Base-by-base conservation (phyloP, 2,888 invertebrate genomes). In the Eledona agricola region DNA sequence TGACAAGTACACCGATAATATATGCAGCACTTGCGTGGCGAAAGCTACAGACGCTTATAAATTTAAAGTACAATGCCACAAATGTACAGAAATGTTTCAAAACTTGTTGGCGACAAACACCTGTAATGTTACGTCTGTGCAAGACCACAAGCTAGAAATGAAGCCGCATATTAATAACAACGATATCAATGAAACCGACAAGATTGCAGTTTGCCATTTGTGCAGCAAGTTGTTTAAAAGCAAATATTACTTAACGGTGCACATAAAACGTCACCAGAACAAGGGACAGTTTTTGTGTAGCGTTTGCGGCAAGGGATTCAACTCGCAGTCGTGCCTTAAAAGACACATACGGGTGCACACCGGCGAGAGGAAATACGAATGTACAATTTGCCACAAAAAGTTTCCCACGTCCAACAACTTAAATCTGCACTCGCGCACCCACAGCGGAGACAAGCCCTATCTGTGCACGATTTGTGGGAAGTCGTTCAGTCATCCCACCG, bases 221-320 rank as follows among this genome's bases (percentile, higher is more conserved):
- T 71, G 70, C 49, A 66, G 66, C 28, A 70, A 71, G 61, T 59
- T 64, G 9, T 70, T 71, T 31, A 68, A 67, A 42, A 66, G 64
- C n/a, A 70, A 69, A 45, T 68, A 69, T 38, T 66, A 68, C 22
- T 53, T 67, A 31, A 58, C 55, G 40, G 64, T 69, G 11, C 67
- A 71, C 53, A 45, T 63, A 22, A 66, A 66, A 37, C 45, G 67
- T 7, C 67, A 67, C 42, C 42, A 59, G 37, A 59, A 66, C 37
- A 70, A 71, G 54, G 70, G 72, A 2, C 66, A 70, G 17, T 72
- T 67, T 57, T 47, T 67, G 7, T 70, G 69, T 31, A 62, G 62
- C 11, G 46, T 59, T 3, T 70, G 69, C 53, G 65, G 65, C 1
- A 70, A 70, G 56, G 64, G 63, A 3, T 70, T 70, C 53, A 68